These are phyloP conservation scores for Trichogramma pretiosum DNA, from an alignment of 1,140 invertebrate genomes.

Conservation along the genomic window DNA sequence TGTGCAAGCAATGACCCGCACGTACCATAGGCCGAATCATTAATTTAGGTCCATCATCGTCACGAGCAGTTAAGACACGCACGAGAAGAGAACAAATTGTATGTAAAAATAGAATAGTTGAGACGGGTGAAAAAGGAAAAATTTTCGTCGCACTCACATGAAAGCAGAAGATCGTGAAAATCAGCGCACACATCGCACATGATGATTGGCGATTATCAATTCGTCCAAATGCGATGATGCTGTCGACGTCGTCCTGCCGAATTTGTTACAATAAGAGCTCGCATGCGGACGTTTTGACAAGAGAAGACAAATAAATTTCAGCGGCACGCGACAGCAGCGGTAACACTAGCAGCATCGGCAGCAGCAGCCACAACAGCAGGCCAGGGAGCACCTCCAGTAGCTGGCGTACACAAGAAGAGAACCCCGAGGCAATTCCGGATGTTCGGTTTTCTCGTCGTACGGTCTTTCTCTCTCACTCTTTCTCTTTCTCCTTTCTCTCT, in stretches of 20 bases:
- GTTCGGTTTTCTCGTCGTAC: background rate
- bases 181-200: conserved; percentile 75
- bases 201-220: conserved; percentile 27
- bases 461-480: background rate
- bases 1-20: too few relatives aligned
- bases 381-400: background rate
- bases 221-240: conserved; percentile 21
- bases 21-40: too few relatives aligned
- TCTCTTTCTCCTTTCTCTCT: background rate
- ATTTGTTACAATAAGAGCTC: too few relatives aligned
- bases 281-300: too few relatives aligned
- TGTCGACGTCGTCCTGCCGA: conserved; percentile 8
- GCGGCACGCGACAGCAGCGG: background rate
- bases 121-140: background rate
- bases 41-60: too few relatives aligned
- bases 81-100: too few relatives aligned
- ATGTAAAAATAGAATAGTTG: background rate
- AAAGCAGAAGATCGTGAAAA: conserved; percentile 66
- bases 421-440: background rate
- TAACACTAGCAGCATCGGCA: background rate
- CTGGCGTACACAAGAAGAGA: too few relatives aligned
- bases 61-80: too few relatives aligned
- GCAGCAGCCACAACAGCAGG: background rate
- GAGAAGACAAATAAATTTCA: too few relatives aligned
- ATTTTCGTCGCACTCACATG: conserved; percentile 52